Evolutionary conservation across 2,797 vertebrate species (phyloP).

Genomic region (Lutjanus argentimaculatus): DNA sequence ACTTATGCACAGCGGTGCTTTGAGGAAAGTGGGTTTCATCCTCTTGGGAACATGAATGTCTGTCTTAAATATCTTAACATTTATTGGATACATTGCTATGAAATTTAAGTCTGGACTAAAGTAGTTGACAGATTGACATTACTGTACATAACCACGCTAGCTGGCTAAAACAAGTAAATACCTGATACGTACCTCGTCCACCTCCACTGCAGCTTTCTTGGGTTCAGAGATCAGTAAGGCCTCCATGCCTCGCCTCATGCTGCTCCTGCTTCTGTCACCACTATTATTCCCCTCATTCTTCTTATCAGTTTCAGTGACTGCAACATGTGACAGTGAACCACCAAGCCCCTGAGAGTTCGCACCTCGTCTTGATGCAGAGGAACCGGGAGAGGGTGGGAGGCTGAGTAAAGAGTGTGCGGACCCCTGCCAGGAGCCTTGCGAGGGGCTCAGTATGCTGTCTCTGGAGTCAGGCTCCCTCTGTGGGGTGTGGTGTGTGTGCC

Average conservation of each 20-base stretch:
- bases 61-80: neutral
- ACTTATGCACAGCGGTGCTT: neutral
- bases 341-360: slow-evolving; percentile 43
- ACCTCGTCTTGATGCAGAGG: slow-evolving; percentile 61
- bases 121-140: neutral
- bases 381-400: slow-evolving; percentile 66
- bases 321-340: slow-evolving; percentile 49
- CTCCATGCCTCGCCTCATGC: slow-evolving; percentile 79
- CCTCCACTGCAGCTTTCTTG: slow-evolving; percentile 72
- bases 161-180: neutral
- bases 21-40: neutral
- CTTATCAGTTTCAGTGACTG: slow-evolving; percentile 60
- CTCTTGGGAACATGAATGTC: neutral
- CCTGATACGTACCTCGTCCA: slow-evolving; percentile 70
- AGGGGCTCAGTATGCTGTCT: slow-evolving; percentile 71
- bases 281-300: slow-evolving; percentile 18
- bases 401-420: slow-evolving; percentile 81
- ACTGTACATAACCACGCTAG: neutral
- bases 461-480: slow-evolving; percentile 60
- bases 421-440: slow-evolving; percentile 81
- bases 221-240: slow-evolving; percentile 81
- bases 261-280: slow-evolving; percentile 81
- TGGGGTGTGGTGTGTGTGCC: slow-evolving; percentile 60
- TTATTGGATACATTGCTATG: too few species aligned
- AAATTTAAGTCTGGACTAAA: neutral